phyloP scores from a whole-genome alignment of 1,140 invertebrate species.

The Formica selysi region DNA sequence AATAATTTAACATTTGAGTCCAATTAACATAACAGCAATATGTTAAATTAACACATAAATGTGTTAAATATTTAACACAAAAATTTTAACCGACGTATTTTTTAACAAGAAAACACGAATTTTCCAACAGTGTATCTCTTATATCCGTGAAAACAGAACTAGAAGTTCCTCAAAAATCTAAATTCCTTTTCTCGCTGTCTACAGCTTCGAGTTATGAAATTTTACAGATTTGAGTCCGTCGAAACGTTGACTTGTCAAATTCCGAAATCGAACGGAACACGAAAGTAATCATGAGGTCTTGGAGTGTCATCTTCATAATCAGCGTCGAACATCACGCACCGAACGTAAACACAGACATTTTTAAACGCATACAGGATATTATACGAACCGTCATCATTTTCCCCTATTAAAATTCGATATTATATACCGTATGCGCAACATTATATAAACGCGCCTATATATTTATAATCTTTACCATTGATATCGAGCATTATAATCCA shows the following conservation, averaged over 20 bases:
- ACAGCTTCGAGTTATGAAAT: neutral
- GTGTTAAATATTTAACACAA: too few species aligned
- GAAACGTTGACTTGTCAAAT: neutral
- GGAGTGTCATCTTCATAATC: neutral
- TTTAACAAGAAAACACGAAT: too few species aligned
- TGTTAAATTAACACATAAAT: too few species aligned
- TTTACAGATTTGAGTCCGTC: neutral
- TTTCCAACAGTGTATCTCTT: too few species aligned
- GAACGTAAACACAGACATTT: neutral
- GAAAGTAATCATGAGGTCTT: neutral
- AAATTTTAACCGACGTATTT: too few species aligned
- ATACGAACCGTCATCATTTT: neutral
- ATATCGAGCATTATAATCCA: constrained; percentile 20
- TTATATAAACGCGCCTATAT: neutral
- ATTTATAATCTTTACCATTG: neutral
- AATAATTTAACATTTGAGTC: too few species aligned
- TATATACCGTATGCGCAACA: neutral
- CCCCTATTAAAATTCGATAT: neutral
- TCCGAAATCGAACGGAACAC: neutral
- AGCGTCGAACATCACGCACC: neutral
- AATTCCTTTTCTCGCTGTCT: neutral
- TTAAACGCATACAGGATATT: neutral
- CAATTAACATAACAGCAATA: too few species aligned
- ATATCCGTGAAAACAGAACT: neutral
- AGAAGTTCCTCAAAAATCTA: neutral